Conservation (phyloP, 2,113 vertebrate genomes). For the Cyprinus carpio region DNA sequence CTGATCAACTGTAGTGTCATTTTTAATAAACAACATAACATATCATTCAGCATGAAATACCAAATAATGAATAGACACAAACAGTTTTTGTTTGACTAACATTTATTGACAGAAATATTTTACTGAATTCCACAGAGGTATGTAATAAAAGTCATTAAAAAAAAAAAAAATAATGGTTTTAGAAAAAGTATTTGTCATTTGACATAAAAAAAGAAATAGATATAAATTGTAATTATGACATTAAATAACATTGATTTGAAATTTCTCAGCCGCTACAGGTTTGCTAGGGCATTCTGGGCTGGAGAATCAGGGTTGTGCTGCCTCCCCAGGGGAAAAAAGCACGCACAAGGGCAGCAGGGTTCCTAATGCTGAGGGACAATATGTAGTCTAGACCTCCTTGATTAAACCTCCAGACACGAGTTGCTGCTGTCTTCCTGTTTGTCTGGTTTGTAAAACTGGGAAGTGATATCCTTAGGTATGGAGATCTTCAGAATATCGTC, state of each 20-base stretch:
- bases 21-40: no score
- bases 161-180: neutral
- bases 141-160: neutral
- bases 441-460: neutral
- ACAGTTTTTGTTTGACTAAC: neutral
- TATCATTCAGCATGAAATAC: no score
- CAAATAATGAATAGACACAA: no score
- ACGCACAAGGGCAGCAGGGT: no score
- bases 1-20: no score
- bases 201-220: neutral
- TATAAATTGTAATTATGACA: neutral
- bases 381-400: neutral
- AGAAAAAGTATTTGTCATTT: no score
- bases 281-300: neutral
- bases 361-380: neutral
- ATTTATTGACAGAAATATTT: conserved; percentile 1
- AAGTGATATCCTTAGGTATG: neutral
- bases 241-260: neutral
- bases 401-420: neutral
- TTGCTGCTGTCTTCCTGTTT: neutral
- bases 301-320: neutral
- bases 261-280: neutral
- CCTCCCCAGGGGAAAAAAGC: no score
- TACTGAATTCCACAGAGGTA: neutral
- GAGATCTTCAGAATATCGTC: neutral